Base-by-base conservation (phyloP, 1,140 invertebrate genomes). In the Lethrus apterus region DNA sequence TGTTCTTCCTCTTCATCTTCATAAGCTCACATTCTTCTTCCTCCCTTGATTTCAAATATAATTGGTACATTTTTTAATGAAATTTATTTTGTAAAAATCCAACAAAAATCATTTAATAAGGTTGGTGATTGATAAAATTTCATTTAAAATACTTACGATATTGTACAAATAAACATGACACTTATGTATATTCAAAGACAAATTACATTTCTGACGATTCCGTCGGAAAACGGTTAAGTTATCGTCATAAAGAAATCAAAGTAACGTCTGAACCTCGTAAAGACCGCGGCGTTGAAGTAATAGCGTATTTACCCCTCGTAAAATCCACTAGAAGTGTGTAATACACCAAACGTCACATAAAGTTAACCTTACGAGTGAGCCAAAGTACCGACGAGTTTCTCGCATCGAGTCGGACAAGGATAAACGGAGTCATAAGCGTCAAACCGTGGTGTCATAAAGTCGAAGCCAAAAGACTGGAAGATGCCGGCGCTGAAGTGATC, bases 281-380 rank as follows among this genome's bases (percentile, higher is more conserved):
- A 60, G 42, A 49, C 26, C 48, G 46, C 48, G 35, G 52, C 49
- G 58, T 58, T 60, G 58, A 60, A 58, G 56, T 60, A 60, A 60
- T 60, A 51, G 46, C 52, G 44, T 49, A 56, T 59, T 60, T 57
- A 57, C 56, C 57, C 57, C 56, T 63, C 61, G 59, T 63, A 63
- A 63, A 63, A 56, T 63, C 61, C 52, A 52, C 51, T 48, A 56
- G 59, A 61, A 63, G 61, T 63, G 61, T 63, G 61, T 60, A 61
- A 63, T 63, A 58, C 57, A 61, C 52, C 56, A 53, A 53, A 53
- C 54, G 61, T 63, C 61, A 62, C 61, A 63, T 63, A 63, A 63
- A 63, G 46, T 60, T 58, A 51, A 45, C 48, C 41, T 43, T 54
- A 44, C 29, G 48, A 50, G 46, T 52, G 47, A 43, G 40, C 35